Conservation (phyloP, 1,140 invertebrate genomes). For the Lepidotrigona ventralis region DNA sequence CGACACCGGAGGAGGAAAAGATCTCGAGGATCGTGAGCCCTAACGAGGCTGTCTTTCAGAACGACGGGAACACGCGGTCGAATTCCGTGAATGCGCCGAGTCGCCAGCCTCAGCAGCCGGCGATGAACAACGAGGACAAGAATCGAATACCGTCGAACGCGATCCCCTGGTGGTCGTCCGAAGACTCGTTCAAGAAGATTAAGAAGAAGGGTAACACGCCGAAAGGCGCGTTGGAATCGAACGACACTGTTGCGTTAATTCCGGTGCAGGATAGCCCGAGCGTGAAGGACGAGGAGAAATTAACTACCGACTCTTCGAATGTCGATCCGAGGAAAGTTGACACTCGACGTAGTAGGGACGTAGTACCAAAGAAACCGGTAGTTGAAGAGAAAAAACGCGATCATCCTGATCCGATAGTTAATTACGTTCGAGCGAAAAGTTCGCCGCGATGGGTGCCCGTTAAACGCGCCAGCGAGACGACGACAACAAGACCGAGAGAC, state of each 20-base stretch:
- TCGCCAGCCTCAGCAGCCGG: accelerated
- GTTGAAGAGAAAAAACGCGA: not conserved
- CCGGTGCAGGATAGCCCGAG: not conserved
- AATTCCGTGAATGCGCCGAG: not conserved
- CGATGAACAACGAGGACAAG: not conserved
- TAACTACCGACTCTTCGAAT: not conserved
- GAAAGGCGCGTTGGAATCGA: not conserved
- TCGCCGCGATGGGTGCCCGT: no score
- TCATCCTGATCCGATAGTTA: not conserved
- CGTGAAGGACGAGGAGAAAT: not conserved
- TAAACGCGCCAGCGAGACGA: accelerated
- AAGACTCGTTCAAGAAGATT: conserved; percentile 49
- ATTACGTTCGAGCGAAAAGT: not conserved
- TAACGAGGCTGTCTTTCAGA: not conserved
- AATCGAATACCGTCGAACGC: conserved; percentile 49
- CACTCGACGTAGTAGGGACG: not conserved
- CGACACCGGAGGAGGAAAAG: not conserved
- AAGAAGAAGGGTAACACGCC: conserved; percentile 13
- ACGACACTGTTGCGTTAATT: accelerated
- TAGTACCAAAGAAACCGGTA: not conserved
- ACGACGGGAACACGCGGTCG: accelerated
- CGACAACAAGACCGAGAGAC: not conserved
- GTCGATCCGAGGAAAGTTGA: not conserved
- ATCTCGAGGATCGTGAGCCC: not conserved
- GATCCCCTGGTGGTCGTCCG: conserved; percentile 60